Conservation (phyloP, 2,888 invertebrate species). For the Philhelius pedissequus region DNA sequence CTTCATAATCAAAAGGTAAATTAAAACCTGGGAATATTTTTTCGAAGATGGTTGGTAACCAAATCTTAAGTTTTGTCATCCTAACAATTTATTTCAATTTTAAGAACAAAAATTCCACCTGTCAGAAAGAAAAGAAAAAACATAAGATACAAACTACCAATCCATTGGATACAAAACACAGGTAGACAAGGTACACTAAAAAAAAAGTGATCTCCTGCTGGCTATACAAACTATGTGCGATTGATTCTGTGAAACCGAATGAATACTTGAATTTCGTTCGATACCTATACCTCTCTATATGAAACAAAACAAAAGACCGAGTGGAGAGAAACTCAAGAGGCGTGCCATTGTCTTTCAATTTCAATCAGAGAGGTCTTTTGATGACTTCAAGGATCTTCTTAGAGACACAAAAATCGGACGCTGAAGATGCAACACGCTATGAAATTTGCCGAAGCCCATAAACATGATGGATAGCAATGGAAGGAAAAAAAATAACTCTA, state of each 20-base stretch:
- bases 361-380: conserved; percentile 43
- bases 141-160: conserved; percentile 10
- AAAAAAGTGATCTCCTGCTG: conserved; percentile 53
- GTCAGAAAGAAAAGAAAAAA: conserved; percentile 29
- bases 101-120: conserved; percentile 57
- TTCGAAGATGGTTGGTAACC: not conserved
- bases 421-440: conserved; percentile 11
- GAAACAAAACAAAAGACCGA: conserved; percentile 52
- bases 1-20: conserved; percentile 1
- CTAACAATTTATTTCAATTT: conserved; percentile 39
- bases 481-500: not conserved
- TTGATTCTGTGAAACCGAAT: conserved; percentile 61
- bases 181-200: conserved; percentile 35
- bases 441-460: conserved; percentile 52
- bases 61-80: conserved; percentile 8
- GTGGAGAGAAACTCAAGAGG: conserved; percentile 65
- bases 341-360: conserved; percentile 68
- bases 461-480: conserved; percentile 1
- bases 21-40: conserved; percentile 14
- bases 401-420: not conserved
- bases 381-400: conserved; percentile 54
- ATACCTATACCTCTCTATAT: not conserved
- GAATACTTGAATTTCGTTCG: conserved; percentile 12
- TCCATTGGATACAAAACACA: conserved; percentile 21
- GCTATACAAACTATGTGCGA: conserved; percentile 35